Percentiles rank a stretch among this genome's conserved stretches.
These are phyloP conservation scores for Sebastes trivittatus DNA, from an alignment of 2,797 vertebrate genomes.

Conservation along the genomic window DNA sequence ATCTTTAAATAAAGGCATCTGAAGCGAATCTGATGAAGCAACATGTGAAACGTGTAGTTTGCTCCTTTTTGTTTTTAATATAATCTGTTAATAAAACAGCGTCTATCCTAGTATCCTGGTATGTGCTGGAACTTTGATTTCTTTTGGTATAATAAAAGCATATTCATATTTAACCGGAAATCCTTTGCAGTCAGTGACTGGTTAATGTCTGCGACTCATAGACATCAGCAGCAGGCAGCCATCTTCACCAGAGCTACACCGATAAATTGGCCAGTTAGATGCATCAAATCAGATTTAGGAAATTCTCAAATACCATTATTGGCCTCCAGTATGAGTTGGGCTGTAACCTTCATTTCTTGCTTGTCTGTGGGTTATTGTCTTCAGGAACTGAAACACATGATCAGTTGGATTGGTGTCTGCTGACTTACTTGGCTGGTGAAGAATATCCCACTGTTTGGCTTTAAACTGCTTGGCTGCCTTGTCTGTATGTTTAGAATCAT, in stretches of 20 bases:
- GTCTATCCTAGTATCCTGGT: background rate
- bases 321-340: background rate
- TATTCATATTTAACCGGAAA: background rate
- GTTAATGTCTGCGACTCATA: background rate
- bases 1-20: background rate
- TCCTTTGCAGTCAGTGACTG: background rate
- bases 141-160: background rate
- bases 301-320: background rate
- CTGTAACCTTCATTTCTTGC: background rate
- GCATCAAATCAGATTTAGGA: background rate
- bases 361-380: background rate
- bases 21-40: background rate
- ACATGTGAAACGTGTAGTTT: background rate
- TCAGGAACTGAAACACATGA: constrained; percentile 15
- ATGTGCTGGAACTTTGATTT: background rate
- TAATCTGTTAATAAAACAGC: background rate
- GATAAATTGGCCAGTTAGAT: background rate
- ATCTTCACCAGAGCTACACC: background rate
- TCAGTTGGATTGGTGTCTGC: constrained; percentile 11
- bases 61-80: background rate
- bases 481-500: background rate
- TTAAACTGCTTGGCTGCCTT: background rate
- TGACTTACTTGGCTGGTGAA: constrained; percentile 1
- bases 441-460: background rate
- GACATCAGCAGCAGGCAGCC: background rate